Evolutionary conservation across 2,888 invertebrate genomes (phyloP).

Genomic region (Blomia tropicalis): DNA sequence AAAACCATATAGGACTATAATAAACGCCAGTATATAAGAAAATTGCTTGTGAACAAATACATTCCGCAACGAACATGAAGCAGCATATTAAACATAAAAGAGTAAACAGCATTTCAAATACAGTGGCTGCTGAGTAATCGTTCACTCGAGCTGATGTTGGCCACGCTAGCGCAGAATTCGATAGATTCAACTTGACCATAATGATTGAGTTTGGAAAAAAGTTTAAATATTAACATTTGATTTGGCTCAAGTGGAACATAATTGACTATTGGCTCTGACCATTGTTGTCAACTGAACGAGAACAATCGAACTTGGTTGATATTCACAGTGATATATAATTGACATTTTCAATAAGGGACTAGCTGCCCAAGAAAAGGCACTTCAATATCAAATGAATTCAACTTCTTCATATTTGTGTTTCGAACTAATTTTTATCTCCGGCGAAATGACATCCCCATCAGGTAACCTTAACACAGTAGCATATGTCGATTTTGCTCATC

Average conservation of each 20-base stretch:
- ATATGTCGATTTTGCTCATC: conserved; percentile 67
- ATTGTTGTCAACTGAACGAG: no score
- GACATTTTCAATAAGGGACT: background rate
- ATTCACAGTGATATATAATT: no score
- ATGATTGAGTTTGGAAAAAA: no score
- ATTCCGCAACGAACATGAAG: background rate
- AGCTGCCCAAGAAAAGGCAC: no score
- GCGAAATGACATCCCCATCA: conserved; percentile 54
- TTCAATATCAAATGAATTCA: conserved; percentile 58
- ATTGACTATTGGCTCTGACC: no score
- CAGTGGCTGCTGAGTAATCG: background rate
- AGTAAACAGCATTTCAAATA: background rate
- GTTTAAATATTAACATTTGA: no score
- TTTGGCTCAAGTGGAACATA: no score
- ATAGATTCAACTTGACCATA: background rate
- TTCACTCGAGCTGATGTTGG: background rate
- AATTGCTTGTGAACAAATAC: background rate
- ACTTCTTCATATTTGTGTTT: conserved; percentile 82
- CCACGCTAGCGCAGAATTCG: background rate
- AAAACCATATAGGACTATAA: background rate
- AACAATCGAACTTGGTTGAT: no score
- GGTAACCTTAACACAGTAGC: conserved; percentile 59
- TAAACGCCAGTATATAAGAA: background rate
- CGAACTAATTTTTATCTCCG: conserved; percentile 55
- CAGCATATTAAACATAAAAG: background rate